Evolutionary conservation across 1,140 invertebrate species (phyloP), one percentile per base, ranked within the genome.

Genomic region (Drosophila kikkawai): DNA sequence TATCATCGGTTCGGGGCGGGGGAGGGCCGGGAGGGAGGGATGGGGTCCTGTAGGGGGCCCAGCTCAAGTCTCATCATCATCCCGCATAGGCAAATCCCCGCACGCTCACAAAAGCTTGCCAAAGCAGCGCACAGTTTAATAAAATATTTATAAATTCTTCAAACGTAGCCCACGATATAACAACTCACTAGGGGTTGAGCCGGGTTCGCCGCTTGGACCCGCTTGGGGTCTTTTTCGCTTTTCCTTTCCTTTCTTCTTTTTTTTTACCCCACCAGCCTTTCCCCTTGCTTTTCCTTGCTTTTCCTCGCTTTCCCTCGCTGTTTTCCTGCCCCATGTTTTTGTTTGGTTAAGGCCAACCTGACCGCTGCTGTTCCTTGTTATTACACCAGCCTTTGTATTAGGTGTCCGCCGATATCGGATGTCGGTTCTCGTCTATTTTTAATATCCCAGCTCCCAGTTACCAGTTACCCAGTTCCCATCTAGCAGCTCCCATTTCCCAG

Each of bases 121-220:
- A 79, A 70, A 63, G 75, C 65, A 69, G 74, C 55, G 58, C 77
- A 80, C 77, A 79, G 77, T 80, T 80, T 80, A 80, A 80, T 80
- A 80, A 80, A 80, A 80, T 80, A 80, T 80, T 80, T 80, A 80
- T 80, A 80, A 80, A 80, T 80, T 80, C 77, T 75, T 80, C 77
- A 80, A 80, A 80, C 77, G 77, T 75, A 80, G 61, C 76, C 76
- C 76, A 79, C 67, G 67, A 70, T 79, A 79, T 78, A 78, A 78
- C 75, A 78, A 78, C 75, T 78, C 75, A 60, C 75, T 70, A 66
- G 75, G 75, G 75, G 65, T 70, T 78, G 68, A 73, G 70, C 47
- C 64, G 64, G 42, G 64, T 50, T 60, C 44, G 44, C 42, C 13
- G n/a, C 56, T 53, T 67, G 42, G 61, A 64, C 39, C n/a, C 50